phyloP scores from a whole-genome alignment of 2,113 vertebrate genomes.

The Myodes glareolus region DNA sequence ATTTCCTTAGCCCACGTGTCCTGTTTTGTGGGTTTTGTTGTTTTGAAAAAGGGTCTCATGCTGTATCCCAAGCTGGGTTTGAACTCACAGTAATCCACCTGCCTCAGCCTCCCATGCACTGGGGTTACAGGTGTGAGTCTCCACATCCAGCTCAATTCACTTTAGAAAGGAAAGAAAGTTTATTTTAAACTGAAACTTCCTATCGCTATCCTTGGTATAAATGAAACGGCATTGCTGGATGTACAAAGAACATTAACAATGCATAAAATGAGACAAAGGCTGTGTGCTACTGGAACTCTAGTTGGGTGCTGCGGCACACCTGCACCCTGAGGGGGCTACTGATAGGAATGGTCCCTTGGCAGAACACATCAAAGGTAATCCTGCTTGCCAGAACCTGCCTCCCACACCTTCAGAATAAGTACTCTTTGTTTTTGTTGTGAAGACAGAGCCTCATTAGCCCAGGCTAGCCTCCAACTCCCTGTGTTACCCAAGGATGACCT shows the following conservation, averaged over 20 bases:
- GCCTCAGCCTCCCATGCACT: background rate
- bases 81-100: background rate
- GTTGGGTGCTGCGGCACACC: background rate
- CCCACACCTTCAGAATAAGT: background rate
- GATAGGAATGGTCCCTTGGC: background rate
- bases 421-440: background rate
- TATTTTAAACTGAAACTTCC: background rate
- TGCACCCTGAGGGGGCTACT: too few relatives aligned
- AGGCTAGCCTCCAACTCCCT: background rate
- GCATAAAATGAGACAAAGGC: background rate
- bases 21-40: background rate
- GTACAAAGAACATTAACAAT: background rate
- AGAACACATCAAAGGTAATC: background rate
- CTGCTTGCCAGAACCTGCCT: background rate
- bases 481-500: background rate
- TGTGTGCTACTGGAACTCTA: background rate
- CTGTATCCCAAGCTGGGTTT: background rate
- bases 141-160: background rate
- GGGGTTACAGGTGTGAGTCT: background rate
- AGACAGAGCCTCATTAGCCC: background rate
- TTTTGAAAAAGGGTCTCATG: background rate
- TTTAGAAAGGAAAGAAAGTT: background rate
- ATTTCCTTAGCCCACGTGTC: background rate
- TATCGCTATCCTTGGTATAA: background rate
- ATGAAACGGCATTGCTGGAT: background rate